phyloP scores from a whole-genome alignment of 2,113 vertebrate genomes.

The Cyprinodon variegatus region DNA sequence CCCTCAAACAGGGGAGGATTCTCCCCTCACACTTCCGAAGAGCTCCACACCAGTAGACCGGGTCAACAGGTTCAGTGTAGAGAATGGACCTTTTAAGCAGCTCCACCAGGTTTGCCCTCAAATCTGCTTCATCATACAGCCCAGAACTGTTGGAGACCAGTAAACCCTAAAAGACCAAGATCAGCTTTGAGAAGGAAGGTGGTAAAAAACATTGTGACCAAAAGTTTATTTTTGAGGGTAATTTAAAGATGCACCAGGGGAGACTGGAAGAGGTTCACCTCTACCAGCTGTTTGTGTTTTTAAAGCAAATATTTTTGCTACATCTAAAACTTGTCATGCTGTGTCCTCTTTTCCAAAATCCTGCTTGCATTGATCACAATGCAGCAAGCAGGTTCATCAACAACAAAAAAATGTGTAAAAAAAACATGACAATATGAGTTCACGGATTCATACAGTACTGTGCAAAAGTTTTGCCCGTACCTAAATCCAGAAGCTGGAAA shows the following conservation, averaged over 20 bases:
- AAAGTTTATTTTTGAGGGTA: background rate
- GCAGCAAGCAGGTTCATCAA: background rate
- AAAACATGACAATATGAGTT: too few species aligned
- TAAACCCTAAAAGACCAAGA: conserved; percentile 54
- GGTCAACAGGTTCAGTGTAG: conserved; percentile 69
- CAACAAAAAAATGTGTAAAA: background rate
- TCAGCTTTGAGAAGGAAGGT: background rate
- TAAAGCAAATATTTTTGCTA: background rate
- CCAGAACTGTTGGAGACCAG: conserved; percentile 63
- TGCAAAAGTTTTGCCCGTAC: background rate
- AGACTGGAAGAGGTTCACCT: background rate
- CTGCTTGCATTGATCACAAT: background rate
- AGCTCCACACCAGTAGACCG: conserved; percentile 68
- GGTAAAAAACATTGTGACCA: background rate
- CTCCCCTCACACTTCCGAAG: conserved; percentile 66
- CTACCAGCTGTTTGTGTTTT: background rate
- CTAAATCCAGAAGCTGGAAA: background rate
- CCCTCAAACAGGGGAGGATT: conserved; percentile 76
- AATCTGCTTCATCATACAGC: conserved; percentile 32
- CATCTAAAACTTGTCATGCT: background rate
- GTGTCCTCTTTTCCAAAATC: background rate
- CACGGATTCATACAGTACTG: too few species aligned
- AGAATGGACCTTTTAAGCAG: conserved; percentile 65
- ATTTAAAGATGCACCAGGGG: too few species aligned
- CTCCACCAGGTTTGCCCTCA: conserved; percentile 66